Percentiles rank a stretch among this genome's conserved stretches.
Conservation (phyloP, 2,113 vertebrate species). For the Pomatorhinus ruficollis region DNA sequence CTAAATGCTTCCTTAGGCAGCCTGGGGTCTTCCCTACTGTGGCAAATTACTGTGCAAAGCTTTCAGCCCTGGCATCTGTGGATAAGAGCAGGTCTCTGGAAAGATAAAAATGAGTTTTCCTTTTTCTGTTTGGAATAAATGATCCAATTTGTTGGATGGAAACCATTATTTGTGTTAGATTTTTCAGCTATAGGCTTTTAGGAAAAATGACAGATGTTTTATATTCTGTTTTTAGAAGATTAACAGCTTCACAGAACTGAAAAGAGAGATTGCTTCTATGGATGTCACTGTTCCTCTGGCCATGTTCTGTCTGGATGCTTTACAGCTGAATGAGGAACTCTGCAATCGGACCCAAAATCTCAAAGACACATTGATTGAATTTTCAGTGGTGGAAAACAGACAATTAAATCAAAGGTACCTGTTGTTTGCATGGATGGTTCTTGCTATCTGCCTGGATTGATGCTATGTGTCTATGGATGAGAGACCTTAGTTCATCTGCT, state of each 20-base stretch:
- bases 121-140: neutral
- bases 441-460: neutral
- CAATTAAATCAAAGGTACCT: constrained; percentile 81
- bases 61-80: neutral
- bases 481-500: neutral
- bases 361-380: constrained; percentile 78
- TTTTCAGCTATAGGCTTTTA: neutral
- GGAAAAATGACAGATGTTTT: neutral
- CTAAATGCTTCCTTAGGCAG: neutral
- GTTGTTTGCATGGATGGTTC: neutral
- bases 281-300: constrained; percentile 82
- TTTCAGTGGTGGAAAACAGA: constrained; percentile 82
- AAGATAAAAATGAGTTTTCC: neutral
- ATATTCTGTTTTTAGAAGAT: constrained; percentile 77
- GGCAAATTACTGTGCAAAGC: neutral
- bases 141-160: neutral
- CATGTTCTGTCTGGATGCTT: constrained; percentile 86
- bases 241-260: constrained; percentile 72
- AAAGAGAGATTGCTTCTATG: constrained; percentile 82
- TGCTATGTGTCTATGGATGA: neutral
- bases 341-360: constrained; percentile 77
- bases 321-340: constrained; percentile 81
- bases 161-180: neutral
- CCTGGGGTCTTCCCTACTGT: neutral
- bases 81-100: neutral